Conservation (phyloP, 2,888 invertebrate species). For the Aethes cnicana region DNA sequence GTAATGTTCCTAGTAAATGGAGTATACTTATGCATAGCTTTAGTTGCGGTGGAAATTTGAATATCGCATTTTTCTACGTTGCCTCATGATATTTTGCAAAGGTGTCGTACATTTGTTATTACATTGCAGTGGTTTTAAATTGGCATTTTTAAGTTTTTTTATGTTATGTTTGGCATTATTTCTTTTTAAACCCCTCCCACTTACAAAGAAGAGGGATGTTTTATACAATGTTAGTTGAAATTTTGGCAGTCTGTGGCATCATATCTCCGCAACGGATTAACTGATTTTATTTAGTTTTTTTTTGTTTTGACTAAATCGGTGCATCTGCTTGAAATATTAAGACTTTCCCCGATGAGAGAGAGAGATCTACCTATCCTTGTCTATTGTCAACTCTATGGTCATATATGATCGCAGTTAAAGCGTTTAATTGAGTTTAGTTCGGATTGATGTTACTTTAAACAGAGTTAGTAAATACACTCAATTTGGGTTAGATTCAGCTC, state of each 20-base stretch:
- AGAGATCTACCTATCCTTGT: too few relatives aligned
- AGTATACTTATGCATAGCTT: constrained; percentile 23
- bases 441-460: neutral
- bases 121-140: constrained; percentile 1
- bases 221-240: too few relatives aligned
- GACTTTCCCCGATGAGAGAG: too few relatives aligned
- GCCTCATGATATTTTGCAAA: constrained; percentile 26
- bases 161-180: neutral
- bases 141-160: neutral
- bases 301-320: too few relatives aligned
- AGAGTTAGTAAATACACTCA: neutral
- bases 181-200: neutral
- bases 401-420: neutral
- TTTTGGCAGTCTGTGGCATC: too few relatives aligned
- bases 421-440: neutral
- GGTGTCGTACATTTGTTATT: constrained; percentile 21
- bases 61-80: constrained; percentile 24
- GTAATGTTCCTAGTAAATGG: constrained; percentile 28
- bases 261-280: too few relatives aligned
- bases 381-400: too few relatives aligned
- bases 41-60: constrained; percentile 22
- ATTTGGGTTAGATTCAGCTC: neutral
- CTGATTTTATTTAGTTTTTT: too few relatives aligned
- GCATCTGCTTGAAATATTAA: too few relatives aligned
- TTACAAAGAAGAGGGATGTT: too few relatives aligned